Percentiles rank a stretch among this genome's conserved stretches.
Evolutionary conservation across 2,113 vertebrate species (phyloP).

Genomic region (Xiphophorus couchianus): DNA sequence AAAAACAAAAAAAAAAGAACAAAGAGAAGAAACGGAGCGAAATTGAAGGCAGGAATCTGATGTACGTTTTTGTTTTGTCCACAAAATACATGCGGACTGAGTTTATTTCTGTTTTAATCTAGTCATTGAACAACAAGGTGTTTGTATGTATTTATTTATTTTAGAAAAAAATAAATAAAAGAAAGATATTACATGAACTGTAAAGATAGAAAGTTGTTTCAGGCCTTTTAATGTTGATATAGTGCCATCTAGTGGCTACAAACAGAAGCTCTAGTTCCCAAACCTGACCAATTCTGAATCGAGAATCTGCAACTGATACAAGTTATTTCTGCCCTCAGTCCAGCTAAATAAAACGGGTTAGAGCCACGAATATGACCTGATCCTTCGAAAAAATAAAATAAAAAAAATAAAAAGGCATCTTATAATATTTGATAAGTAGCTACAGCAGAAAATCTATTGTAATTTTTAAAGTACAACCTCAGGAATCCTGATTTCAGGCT

Average conservation of each 20-base stretch:
- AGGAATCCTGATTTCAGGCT: too few species aligned
- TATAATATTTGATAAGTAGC: too few species aligned
- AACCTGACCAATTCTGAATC: not conserved
- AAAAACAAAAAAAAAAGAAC: slow-evolving; percentile 67
- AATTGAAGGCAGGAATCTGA: slow-evolving; percentile 13
- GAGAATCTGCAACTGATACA: too few species aligned
- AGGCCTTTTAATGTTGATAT: not conserved
- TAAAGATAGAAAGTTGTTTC: not conserved
- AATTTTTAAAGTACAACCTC: too few species aligned
- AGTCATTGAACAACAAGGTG: not conserved
- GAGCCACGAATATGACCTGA: too few species aligned
- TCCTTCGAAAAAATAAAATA: too few species aligned
- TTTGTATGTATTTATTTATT: not conserved
- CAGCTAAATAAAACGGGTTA: too few species aligned
- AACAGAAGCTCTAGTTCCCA: not conserved
- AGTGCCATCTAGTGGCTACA: slow-evolving; percentile 60
- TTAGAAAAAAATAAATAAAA: slow-evolving; percentile 19
- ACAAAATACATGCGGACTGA: not conserved
- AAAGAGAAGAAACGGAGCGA: slow-evolving; percentile 75
- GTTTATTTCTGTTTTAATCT: too few species aligned
- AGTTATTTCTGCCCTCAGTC: too few species aligned
- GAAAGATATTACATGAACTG: not conserved
- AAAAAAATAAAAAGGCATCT: too few species aligned
- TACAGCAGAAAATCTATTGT: too few species aligned
- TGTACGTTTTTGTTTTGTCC: slow-evolving; percentile 5